Evolutionary conservation across 2,797 vertebrate species (phyloP).

Genomic region (Coluber constrictor): DNA sequence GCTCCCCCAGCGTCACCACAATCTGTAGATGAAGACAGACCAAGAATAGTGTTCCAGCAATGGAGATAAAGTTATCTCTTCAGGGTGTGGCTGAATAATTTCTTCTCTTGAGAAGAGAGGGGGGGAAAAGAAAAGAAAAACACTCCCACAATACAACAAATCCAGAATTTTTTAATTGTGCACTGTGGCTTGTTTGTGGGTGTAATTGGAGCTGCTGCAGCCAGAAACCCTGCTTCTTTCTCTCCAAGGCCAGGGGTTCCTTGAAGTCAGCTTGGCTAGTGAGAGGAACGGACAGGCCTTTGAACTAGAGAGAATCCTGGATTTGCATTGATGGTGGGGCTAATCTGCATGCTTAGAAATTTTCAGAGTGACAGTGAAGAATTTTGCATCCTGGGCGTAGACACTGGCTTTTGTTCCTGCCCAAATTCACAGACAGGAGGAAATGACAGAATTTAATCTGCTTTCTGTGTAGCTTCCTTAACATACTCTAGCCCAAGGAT

Average conservation of each 20-base stretch:
- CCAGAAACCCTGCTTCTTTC: not conserved
- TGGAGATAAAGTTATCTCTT: not conserved
- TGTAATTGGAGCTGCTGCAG: not conserved
- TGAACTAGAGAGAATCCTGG: not conserved
- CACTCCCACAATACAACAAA: not conserved
- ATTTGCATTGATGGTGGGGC: not conserved
- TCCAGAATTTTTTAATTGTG: not conserved
- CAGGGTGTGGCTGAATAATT: conserved; percentile 7
- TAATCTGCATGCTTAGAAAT: conserved; percentile 28
- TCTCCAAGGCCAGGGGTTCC: not conserved
- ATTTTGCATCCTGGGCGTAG: not conserved
- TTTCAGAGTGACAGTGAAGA: conserved; percentile 26
- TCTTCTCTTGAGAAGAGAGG: not conserved
- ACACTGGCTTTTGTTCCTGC: not conserved
- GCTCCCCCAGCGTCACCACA: conserved; percentile 12
- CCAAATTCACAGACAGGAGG: not conserved
- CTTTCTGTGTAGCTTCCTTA: conserved; percentile 12
- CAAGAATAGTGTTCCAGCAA: not conserved
- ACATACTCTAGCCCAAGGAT: not conserved
- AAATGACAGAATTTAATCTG: not conserved
- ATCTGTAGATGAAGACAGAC: conserved; percentile 18
- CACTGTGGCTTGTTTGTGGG: not conserved
- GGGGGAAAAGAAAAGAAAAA: not conserved
- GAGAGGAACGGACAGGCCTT: not conserved
- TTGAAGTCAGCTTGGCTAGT: not conserved